Percentiles rank a stretch among this genome's conserved stretches.
Conservation (phyloP, 2,888 invertebrate genomes). For the Amblyjoppa proteus region DNA sequence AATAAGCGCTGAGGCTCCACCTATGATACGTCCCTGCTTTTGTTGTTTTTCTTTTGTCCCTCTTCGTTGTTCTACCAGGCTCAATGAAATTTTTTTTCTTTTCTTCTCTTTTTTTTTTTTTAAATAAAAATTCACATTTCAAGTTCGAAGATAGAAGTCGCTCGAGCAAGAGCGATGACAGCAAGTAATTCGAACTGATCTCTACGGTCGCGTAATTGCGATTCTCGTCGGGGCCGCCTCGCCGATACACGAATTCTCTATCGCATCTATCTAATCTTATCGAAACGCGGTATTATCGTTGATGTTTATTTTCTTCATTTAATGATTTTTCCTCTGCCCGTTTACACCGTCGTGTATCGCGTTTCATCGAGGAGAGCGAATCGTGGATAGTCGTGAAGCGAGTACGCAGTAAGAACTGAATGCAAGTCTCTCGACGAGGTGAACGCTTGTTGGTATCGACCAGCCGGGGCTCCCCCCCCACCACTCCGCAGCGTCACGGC, state of each 20-base stretch:
- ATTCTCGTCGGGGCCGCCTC: background rate
- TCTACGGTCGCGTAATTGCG: background rate
- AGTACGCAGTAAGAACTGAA: conserved; percentile 57
- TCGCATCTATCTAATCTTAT: background rate
- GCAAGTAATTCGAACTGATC: background rate
- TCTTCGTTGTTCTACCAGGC: background rate
- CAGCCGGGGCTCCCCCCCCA: conserved; percentile 32
- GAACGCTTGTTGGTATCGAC: conserved; percentile 66
- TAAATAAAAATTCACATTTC: background rate
- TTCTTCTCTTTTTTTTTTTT: background rate
- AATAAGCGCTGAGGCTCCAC: conserved; percentile 19
- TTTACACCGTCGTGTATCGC: background rate
- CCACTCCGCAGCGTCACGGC: background rate
- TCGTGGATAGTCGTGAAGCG: conserved; percentile 24
- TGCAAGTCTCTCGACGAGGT: conserved; percentile 43
- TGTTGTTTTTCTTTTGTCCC: background rate
- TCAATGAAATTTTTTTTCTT: no score
- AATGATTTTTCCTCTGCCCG: background rate
- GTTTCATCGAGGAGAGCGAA: background rate
- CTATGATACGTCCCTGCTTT: conserved; percentile 40
- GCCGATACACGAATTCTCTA: background rate
- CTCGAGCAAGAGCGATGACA: background rate
- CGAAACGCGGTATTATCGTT: background rate
- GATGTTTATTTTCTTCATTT: background rate
- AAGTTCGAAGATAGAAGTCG: background rate